A percentile compares a stretch with the other conserved stretches of the same genome.
Conservation (phyloP, 2,797 vertebrate species). For the Benthosema pterotum region DNA sequence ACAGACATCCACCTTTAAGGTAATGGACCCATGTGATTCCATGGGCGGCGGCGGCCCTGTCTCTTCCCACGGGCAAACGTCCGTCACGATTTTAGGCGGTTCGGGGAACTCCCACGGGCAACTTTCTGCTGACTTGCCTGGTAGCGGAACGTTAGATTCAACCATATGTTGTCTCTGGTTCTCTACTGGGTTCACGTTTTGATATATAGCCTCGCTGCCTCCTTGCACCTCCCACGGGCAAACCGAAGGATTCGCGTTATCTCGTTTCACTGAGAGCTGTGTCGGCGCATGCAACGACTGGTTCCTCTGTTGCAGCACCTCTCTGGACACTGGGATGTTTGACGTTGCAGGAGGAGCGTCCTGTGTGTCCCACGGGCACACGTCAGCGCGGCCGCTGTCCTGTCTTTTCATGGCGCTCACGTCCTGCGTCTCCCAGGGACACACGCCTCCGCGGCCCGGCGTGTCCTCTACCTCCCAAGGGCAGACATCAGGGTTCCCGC, state of each 20-base stretch:
- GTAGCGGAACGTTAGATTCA: slow-evolving; percentile 31
- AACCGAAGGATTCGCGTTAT: slow-evolving; percentile 48
- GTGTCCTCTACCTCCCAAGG: slow-evolving; percentile 51
- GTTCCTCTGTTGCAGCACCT: slow-evolving; percentile 31
- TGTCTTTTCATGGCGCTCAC: slow-evolving; percentile 32
- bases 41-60: slow-evolving; percentile 24
- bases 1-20: slow-evolving; percentile 53
- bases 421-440: slow-evolving; percentile 66
- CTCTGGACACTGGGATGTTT: slow-evolving; percentile 30
- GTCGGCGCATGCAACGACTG: slow-evolving; percentile 31
- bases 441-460: slow-evolving; percentile 53
- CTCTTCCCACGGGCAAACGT: slow-evolving; percentile 60
- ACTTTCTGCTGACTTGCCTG: slow-evolving; percentile 52
- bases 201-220: slow-evolving; percentile 67
- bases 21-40: slow-evolving; percentile 39
- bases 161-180: slow-evolving; percentile 40
- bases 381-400: slow-evolving; percentile 32
- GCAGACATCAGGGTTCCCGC: slow-evolving; percentile 52
- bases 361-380: slow-evolving; percentile 64
- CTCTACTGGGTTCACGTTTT: slow-evolving; percentile 57
- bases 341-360: slow-evolving; percentile 29
- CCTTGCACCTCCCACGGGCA: slow-evolving; percentile 64
- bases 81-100: slow-evolving; percentile 54
- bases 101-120: slow-evolving; percentile 84
- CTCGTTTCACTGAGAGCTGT: slow-evolving; percentile 55